Evolutionary conservation across 2,797 vertebrate species (phyloP), one percentile per base, ranked within the genome.

Genomic region (Sardinella longiceps): DNA sequence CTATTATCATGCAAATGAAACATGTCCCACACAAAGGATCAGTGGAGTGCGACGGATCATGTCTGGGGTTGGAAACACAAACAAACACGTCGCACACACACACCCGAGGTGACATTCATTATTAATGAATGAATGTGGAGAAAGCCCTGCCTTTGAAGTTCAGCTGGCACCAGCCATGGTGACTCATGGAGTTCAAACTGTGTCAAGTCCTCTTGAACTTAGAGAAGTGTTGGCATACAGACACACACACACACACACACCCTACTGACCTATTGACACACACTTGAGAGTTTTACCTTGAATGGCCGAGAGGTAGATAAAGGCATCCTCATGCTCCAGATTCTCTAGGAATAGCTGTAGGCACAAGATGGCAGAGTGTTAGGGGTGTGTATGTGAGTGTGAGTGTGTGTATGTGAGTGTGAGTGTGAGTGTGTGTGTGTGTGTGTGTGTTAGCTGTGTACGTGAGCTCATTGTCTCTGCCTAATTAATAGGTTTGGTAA

Each of bases 271-370:
- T 70, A 33, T 70, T 33, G 63, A 70, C 15, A 37, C 66, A 74
- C 33, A 39, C 11, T 6, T 15, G 15, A 18, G 33, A 20, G 66
- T 9, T 94, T 94, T 94, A 99, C 98, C 98, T 95, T 98, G 98
- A 92, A 99, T 97, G 30, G 98, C 98, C 7, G 98, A 99, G 84
- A 99, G 95, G 92, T 99, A 99, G 77, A 99, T 91, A 63, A 99
- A 99, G 2, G 97, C 92, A 1, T 99, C 98, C 63, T 97, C 96
- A 0, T 99, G 97, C 82, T 97, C 96, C 93, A 99, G 3, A 48
- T 97, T 99, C 91, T 98, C 97, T 87, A 99, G 90, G 90, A 98
- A 99, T 84, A 99, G 93, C 98, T 99, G 91, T 7, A 89, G 92
- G 45, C 89, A 89, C 87, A 84, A 92, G 0, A 85, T 66, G 15